Evolutionary conservation across 2,888 invertebrate genomes (phyloP).

Genomic region (Andrena camellia): DNA sequence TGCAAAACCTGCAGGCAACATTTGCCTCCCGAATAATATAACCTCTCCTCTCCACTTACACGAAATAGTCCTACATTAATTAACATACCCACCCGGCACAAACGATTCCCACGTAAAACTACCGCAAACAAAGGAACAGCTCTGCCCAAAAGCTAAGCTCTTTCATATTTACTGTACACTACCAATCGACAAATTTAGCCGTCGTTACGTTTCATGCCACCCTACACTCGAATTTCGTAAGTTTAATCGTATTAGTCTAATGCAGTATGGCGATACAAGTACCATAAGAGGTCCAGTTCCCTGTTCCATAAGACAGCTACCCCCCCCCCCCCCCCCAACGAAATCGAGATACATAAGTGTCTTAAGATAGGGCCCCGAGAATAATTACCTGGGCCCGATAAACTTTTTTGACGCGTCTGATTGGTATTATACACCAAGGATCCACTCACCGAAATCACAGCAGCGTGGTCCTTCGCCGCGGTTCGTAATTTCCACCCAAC

Average conservation of each 20-base stretch:
- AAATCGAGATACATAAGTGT: background rate
- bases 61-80: background rate
- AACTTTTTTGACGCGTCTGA: background rate
- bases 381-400: background rate
- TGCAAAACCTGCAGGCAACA: background rate
- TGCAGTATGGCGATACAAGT: background rate
- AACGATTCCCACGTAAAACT: too few relatives aligned
- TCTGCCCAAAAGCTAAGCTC: too few relatives aligned
- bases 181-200: too few relatives aligned
- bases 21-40: background rate
- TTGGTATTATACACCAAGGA: background rate
- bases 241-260: too few relatives aligned
- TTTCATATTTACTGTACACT: too few relatives aligned
- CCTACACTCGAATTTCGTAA: too few relatives aligned
- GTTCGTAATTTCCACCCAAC: slow-evolving; percentile 26
- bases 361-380: background rate
- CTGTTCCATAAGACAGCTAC: background rate
- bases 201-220: too few relatives aligned
- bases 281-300: background rate
- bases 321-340: background rate
- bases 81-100: too few relatives aligned
- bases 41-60: background rate
- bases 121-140: too few relatives aligned
- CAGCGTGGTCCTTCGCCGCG: background rate
- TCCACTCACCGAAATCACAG: slow-evolving; percentile 31